Base-by-base conservation (phyloP, 2,113 vertebrate genomes). In the Notarius quadriscutis region DNA sequence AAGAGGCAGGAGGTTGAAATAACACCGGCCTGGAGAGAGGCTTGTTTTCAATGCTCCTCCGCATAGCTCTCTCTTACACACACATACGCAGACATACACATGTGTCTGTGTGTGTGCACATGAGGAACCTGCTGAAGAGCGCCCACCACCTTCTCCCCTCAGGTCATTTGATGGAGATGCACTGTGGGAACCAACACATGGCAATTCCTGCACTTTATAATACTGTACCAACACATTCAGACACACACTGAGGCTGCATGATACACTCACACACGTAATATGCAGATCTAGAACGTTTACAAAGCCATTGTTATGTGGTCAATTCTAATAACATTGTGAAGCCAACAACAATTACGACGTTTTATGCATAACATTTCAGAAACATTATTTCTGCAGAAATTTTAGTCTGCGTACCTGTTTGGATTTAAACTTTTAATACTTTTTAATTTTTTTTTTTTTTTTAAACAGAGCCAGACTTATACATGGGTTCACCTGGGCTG, bases 1-100 rank as follows among this genome's bases (percentile, higher is more conserved):
- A 92, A 94, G 96, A 95, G 93, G 94, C 91, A 87, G 95, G 95
- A 94, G 94, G 95, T 92, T 95, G 94, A 91, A 97, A 96, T 95
- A 97, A 97, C 93, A 95, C 91, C 63, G 91, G 92, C 93, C 88
- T 92, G 93, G 80, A 91, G 92, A 95, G 96, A 96, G 93, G 92
- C 94, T 95, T 96, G 92, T 93, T 96, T 95, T 95, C 94, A 93
- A 93, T 94, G 93, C 92, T 93, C 85, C 93, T 93, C 93, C 91
- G 90, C 74, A 92, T 93, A 93, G 92, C 93, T 94, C 92, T 94
- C 93, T 93, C 84, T 78, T 60, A 41, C 77, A 84, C 74, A 74
- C 75, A 78, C 58, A 83, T 81, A 84, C 48, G 93, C 91, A 93
- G n/a, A 90, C 5, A 51, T 71, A 84, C 53, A 51, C 14, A 1